Evolutionary conservation across 2,797 vertebrate genomes (phyloP), one percentile per base, ranked within the genome.

Genomic region (Rallus crepitans): DNA sequence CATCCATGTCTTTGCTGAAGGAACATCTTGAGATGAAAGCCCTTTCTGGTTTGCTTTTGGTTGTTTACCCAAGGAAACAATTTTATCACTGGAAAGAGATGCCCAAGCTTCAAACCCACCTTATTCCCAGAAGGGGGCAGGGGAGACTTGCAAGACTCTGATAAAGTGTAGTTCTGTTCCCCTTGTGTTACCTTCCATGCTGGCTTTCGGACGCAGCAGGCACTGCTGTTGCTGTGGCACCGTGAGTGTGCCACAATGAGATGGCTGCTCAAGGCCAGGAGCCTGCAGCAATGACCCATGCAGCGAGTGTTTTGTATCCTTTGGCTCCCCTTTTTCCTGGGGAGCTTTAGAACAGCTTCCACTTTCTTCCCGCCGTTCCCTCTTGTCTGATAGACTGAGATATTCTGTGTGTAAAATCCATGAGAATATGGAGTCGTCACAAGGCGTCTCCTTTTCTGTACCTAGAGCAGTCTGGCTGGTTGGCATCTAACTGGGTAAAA

Each of bases 41-140:
- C 59, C 21, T 48, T 31, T 69, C 59, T 56, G 14, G 0, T 10
- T 70, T 73, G 56, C 8, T 33, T 30, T n/a, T 17, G 4, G 25
- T 78, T 60, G 25, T 47, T 95, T 64, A 16, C 64, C 24, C 31
- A 50, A 65, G 61, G 75, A 86, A 94, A 53, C 31, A 50, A 0
- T 83, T 90, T 71, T 59, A 37, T 78, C 16, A 4, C 1, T 88
- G 50, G 50, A 73, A 89, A 57, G 57, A 55, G 33, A 39, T 70
- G 37, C 1, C 21, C 33, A 78, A 64, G 61, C 50, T 92, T 94
- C 65, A 89, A 83, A 92, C 96, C 92, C 35, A 11, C 69, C n/a
- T 76, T 83, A 53, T 95, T 96, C 90, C 96, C 95, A 96, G 96
- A 96, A 97, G 95, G 87, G 95, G 91, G 94, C 95, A 95, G 91